Percentiles rank a stretch among this genome's conserved stretches.
Evolutionary conservation across 2,888 invertebrate species (phyloP).

Genomic region (Hecatera dysodea): DNA sequence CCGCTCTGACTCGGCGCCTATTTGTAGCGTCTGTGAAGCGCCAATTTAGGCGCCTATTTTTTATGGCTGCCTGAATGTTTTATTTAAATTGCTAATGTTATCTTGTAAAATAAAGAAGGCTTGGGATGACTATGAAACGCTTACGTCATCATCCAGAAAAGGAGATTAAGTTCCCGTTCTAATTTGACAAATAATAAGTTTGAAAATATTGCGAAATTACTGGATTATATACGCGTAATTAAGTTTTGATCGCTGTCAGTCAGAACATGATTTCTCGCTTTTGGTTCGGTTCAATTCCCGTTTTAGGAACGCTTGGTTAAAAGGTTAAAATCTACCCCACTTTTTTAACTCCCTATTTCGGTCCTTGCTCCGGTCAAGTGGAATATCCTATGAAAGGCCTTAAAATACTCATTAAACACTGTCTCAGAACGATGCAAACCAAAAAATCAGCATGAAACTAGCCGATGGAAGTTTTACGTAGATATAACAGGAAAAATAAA

Average conservation of each 20-base stretch:
- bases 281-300: neutral
- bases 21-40: conserved; percentile 35
- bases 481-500: neutral
- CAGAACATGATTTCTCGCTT: neutral
- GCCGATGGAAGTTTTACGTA: too few relatives aligned
- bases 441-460: neutral
- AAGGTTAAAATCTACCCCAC: neutral
- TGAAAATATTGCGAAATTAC: neutral
- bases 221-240: too few relatives aligned
- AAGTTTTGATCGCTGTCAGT: neutral
- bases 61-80: neutral
- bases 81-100: neutral
- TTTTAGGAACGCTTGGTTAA: neutral
- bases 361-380: neutral
- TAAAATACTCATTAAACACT: neutral
- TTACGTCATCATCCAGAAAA: neutral
- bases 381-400: neutral
- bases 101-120: neutral
- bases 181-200: neutral
- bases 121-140: neutral
- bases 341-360: neutral
- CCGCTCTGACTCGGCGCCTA: conserved; percentile 36
- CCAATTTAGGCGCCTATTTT: conserved; percentile 31
- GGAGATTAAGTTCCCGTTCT: neutral
- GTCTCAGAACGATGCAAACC: neutral